These are phyloP conservation scores for Pentalonia nigronervosa DNA, from an alignment of 1,140 invertebrate species.

Conservation along the genomic window DNA sequence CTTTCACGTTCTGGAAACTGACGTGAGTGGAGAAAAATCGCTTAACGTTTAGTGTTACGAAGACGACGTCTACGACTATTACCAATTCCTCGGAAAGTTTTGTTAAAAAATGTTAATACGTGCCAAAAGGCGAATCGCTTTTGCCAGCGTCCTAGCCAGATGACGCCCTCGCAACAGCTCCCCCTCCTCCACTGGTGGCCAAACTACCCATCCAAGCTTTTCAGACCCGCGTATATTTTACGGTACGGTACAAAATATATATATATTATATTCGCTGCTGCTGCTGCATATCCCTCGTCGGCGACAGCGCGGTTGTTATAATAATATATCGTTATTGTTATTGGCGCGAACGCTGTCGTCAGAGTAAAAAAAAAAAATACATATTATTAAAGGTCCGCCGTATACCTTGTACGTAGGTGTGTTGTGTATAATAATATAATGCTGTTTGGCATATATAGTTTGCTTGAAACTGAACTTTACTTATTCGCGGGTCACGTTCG, in stretches of 20 bases:
- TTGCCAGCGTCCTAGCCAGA: background rate
- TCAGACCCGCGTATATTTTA: background rate
- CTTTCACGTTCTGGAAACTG: background rate
- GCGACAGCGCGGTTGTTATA: background rate
- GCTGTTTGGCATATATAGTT: background rate
- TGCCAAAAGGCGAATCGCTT: background rate
- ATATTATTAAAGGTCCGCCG: background rate
- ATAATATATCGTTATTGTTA: slow-evolving; percentile 10
- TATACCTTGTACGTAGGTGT: background rate
- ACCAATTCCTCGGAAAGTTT: background rate
- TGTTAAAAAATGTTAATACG: slow-evolving; percentile 11
- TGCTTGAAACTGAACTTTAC: background rate
- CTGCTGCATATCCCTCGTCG: background rate
- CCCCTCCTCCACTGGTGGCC: too few species aligned
- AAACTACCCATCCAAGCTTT: background rate
- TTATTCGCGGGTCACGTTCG: background rate
- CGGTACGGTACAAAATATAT: background rate
- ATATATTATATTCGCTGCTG: slow-evolving; percentile 7
- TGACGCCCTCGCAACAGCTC: background rate
- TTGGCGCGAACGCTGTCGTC: background rate
- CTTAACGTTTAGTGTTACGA: background rate
- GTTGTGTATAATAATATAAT: background rate
- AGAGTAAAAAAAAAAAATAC: background rate
- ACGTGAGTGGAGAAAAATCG: background rate
- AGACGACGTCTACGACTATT: background rate